These are phyloP conservation scores for Calameuta idolon DNA, from an alignment of 2,888 invertebrate genomes.

Conservation along the genomic window DNA sequence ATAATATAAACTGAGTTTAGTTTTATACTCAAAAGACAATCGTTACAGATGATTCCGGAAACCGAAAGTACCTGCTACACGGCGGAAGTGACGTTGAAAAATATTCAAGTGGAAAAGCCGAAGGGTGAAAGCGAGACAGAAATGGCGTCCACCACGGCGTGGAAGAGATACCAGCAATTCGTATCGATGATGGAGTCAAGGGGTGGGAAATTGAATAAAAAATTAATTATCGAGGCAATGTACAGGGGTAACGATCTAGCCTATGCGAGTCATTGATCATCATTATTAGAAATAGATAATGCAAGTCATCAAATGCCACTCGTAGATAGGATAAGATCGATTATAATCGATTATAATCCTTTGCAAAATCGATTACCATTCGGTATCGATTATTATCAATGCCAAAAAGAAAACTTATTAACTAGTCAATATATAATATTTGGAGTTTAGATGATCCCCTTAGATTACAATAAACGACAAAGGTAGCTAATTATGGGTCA, in stretches of 20 bases:
- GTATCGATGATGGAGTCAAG: slow-evolving; percentile 53
- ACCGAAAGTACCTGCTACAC: slow-evolving; percentile 44
- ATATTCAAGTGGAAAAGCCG: slow-evolving; percentile 28
- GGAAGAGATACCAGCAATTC: slow-evolving; percentile 59
- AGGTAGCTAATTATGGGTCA: background rate
- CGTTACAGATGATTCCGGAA: slow-evolving; percentile 59
- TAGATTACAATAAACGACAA: background rate
- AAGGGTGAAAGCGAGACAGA: slow-evolving; percentile 7
- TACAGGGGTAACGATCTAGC: slow-evolving; percentile 60
- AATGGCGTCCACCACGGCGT: slow-evolving; percentile 47
- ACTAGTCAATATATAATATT: background rate
- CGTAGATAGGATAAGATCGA: background rate
- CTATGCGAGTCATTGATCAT: slow-evolving; percentile 49
- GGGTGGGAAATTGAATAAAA: slow-evolving; percentile 53
- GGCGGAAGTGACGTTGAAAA: slow-evolving; percentile 40
- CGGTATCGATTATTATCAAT: slow-evolving; percentile 29
- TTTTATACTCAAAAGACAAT: background rate
- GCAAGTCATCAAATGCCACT: background rate
- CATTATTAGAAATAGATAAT: background rate
- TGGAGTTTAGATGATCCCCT: background rate
- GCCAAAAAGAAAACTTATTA: slow-evolving; percentile 44
- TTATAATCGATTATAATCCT: background rate
- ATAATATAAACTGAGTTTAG: background rate
- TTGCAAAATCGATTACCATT: too few species aligned
- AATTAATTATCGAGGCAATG: slow-evolving; percentile 58